Percentiles rank a stretch among this genome's conserved stretches.
Conservation (phyloP, 2,113 vertebrate species). For the Acanthochromis polyacanthus region DNA sequence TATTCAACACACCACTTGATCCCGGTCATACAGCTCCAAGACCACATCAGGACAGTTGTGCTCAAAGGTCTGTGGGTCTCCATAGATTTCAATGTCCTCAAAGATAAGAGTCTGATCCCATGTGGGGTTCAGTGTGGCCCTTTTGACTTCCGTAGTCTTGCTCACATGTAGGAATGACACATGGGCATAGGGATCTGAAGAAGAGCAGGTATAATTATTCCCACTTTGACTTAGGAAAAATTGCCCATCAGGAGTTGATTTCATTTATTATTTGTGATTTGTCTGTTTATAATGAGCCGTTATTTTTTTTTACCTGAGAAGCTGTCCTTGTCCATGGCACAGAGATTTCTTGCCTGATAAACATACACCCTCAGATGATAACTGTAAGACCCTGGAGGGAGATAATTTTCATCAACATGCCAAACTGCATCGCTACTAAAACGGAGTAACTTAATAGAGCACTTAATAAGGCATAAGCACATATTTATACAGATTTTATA, state of each 20-base stretch:
- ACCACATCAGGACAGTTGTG: slow-evolving; percentile 89
- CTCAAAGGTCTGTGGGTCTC: slow-evolving; percentile 87
- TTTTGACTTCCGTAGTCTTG: slow-evolving; percentile 94
- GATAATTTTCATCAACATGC: slow-evolving; percentile 18
- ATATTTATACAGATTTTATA: not conserved
- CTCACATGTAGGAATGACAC: slow-evolving; percentile 96
- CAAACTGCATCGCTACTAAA: slow-evolving; percentile 4
- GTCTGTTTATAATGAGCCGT: not conserved
- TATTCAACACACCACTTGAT: slow-evolving; percentile 93
- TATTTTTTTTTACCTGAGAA: slow-evolving; percentile 91
- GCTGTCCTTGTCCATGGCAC: slow-evolving; percentile 97
- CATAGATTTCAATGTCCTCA: slow-evolving; percentile 94
- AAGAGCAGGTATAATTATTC: not conserved
- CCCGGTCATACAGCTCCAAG: slow-evolving; percentile 92
- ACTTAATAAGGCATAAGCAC: not conserved
- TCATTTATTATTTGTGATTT: not conserved
- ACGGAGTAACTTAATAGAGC: not conserved
- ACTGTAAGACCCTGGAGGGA: slow-evolving; percentile 85
- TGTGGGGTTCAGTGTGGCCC: slow-evolving; percentile 92
- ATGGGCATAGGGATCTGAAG: slow-evolving; percentile 94
- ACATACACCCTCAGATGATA: slow-evolving; percentile 97
- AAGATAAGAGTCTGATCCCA: slow-evolving; percentile 99
- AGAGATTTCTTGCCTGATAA: slow-evolving; percentile 94
- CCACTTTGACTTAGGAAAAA: not conserved
- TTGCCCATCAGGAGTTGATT: not conserved